Percentiles rank a stretch among this genome's conserved stretches.
Conservation (phyloP, 2,888 invertebrate species). For the Endomychus coccineus region DNA sequence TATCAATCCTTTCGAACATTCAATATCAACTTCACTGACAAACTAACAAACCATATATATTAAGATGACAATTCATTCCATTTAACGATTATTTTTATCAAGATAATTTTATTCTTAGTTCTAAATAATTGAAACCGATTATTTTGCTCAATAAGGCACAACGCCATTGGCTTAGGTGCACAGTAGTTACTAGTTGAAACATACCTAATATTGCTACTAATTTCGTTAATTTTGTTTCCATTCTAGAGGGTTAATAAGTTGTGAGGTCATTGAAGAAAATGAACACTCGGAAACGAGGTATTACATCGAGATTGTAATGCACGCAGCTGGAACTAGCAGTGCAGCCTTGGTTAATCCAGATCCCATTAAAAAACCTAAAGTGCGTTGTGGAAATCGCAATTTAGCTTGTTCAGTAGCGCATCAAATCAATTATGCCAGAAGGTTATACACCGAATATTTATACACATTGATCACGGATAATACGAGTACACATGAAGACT, state of each 20-base stretch:
- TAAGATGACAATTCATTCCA: too few species aligned
- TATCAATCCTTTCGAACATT: too few species aligned
- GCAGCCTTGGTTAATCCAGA: constrained; percentile 46
- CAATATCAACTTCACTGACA: too few species aligned
- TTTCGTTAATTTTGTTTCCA: background rate
- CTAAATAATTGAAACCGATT: too few species aligned
- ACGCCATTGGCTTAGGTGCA: too few species aligned
- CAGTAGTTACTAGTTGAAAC: too few species aligned
- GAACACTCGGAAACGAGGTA: constrained; percentile 46
- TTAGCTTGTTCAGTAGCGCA: constrained; percentile 65
- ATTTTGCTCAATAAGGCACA: too few species aligned
- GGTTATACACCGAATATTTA: constrained; percentile 72
- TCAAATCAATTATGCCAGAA: constrained; percentile 84
- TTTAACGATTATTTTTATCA: too few species aligned
- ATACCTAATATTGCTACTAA: too few species aligned
- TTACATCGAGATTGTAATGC: constrained; percentile 64
- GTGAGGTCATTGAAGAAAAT: constrained; percentile 52
- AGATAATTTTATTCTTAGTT: too few species aligned
- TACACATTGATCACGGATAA: constrained; percentile 53
- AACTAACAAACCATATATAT: too few species aligned
- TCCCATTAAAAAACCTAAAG: constrained; percentile 61
- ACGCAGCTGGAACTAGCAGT: constrained; percentile 46
- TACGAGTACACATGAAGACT: constrained; percentile 32
- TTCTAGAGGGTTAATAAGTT: constrained; percentile 56
- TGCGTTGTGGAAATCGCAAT: constrained; percentile 66